These are phyloP conservation scores for Brachyistius frenatus DNA, from an alignment of 2,113 vertebrate genomes.

Conservation along the genomic window DNA sequence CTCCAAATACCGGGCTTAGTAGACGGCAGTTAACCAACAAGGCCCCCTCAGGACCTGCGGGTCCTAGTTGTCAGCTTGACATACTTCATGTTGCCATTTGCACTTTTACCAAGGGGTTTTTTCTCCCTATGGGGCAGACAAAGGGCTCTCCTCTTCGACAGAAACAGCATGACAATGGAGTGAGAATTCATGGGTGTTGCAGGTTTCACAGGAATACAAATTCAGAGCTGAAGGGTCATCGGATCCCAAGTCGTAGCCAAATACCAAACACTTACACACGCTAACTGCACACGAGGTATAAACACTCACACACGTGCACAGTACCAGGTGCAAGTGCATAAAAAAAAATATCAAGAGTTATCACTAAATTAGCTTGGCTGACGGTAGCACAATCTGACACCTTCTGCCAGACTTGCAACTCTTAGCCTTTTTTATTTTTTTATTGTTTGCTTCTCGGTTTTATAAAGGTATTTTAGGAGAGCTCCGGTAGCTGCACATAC, in stretches of 20 bases:
- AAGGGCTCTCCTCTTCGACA: slow-evolving; percentile 40
- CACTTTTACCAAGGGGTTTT: slow-evolving; percentile 65
- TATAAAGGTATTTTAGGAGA: slow-evolving; percentile 72
- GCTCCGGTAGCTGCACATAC: slow-evolving; percentile 63
- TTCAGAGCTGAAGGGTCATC: neutral
- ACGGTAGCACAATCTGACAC: slow-evolving; percentile 79
- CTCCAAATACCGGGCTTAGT: slow-evolving; percentile 67
- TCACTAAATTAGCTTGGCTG: slow-evolving; percentile 67
- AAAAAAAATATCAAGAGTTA: slow-evolving; percentile 53
- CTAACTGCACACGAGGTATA: slow-evolving; percentile 2
- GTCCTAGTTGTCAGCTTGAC: slow-evolving; percentile 69
- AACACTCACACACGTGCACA: slow-evolving; percentile 3
- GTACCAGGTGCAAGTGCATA: slow-evolving; percentile 33
- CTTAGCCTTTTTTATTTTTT: slow-evolving; percentile 58
- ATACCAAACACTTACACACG: neutral
- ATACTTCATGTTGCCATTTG: slow-evolving; percentile 75
- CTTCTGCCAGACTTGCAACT: slow-evolving; percentile 79
- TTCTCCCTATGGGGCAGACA: slow-evolving; percentile 43
- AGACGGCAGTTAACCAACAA: slow-evolving; percentile 67
- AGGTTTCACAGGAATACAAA: slow-evolving; percentile 41
- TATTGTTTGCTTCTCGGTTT: slow-evolving; percentile 75
- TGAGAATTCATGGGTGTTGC: slow-evolving; percentile 20
- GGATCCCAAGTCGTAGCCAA: slow-evolving; percentile 8
- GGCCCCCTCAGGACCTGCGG: slow-evolving; percentile 52
- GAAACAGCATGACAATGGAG: slow-evolving; percentile 3